Percentiles rank a stretch among this genome's conserved stretches.
Evolutionary conservation across 2,113 vertebrate genomes (phyloP).

Genomic region (Myotis yumanensis): DNA sequence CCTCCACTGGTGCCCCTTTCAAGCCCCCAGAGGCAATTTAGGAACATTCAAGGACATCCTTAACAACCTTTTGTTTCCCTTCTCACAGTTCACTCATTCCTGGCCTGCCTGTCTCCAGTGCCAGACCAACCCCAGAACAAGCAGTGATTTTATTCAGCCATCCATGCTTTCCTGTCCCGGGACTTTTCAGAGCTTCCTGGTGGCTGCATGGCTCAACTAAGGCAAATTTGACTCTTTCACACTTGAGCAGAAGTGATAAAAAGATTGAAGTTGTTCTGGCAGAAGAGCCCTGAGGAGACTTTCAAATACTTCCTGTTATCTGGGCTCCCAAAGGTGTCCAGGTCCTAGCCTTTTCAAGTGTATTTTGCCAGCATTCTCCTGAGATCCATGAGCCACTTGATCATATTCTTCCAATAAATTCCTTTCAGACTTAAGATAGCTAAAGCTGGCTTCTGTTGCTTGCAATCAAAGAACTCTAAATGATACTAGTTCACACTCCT

Average conservation of each 20-base stretch:
- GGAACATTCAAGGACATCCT: not conserved
- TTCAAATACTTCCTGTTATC: not conserved
- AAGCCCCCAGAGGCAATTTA: not conserved
- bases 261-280: not conserved
- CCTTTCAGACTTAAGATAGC: not conserved
- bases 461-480: not conserved
- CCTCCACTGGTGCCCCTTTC: not conserved
- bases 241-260: not conserved
- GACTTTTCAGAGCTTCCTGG: not conserved
- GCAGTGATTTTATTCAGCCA: not conserved
- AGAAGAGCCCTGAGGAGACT: not conserved
- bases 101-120: not conserved
- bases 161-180: not conserved
- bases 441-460: conserved; percentile 2
- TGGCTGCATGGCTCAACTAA: not conserved
- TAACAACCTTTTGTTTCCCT: not conserved
- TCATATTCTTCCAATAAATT: not conserved
- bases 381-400: not conserved
- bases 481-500: not conserved
- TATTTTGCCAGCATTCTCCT: not conserved
- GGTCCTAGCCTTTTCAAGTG: not conserved
- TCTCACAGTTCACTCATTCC: not conserved
- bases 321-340: not conserved
- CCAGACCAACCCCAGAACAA: not conserved
- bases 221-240: not conserved